These are phyloP conservation scores for Typhlichthys eigenmanni DNA, from an alignment of 2,797 vertebrate species.

Conservation along the genomic window DNA sequence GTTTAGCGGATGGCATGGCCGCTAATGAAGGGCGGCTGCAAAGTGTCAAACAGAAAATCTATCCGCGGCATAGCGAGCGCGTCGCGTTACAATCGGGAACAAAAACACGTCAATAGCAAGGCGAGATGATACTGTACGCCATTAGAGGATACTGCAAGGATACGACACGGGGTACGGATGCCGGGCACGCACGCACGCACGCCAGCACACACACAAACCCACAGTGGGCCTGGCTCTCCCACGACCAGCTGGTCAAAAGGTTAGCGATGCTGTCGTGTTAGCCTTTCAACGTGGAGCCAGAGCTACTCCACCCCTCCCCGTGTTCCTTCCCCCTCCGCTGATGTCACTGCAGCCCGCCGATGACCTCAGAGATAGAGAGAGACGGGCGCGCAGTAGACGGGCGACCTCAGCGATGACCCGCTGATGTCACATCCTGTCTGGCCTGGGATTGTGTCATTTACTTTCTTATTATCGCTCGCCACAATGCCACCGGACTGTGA, in stretches of 20 bases:
- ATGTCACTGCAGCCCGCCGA: constrained; percentile 42
- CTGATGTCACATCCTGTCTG: constrained; percentile 28
- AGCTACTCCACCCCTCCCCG: constrained; percentile 25
- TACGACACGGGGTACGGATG: neutral
- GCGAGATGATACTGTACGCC: no score
- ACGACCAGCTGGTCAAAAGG: constrained; percentile 42
- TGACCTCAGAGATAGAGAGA: constrained; percentile 44
- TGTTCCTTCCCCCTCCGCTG: constrained; percentile 37
- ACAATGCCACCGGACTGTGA: constrained; percentile 6
- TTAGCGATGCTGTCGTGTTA: constrained; percentile 45
- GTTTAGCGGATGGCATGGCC: constrained; percentile 30
- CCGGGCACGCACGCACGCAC: constrained; percentile 10
- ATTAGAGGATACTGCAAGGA: neutral
- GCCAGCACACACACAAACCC: constrained; percentile 19
- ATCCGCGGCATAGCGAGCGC: constrained; percentile 35
- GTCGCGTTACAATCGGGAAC: neutral
- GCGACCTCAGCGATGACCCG: constrained; percentile 60
- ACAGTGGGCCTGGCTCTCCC: constrained; percentile 19
- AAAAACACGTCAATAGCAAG: no score
- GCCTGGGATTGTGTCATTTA: constrained; percentile 42
- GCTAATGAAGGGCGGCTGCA: constrained; percentile 27
- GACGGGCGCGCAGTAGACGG: constrained; percentile 28
- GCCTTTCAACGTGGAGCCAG: constrained; percentile 43
- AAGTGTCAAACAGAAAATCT: constrained; percentile 31
- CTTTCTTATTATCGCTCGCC: constrained; percentile 35